These are phyloP conservation scores for Epinotia demarniana DNA, from an alignment of 2,888 invertebrate genomes.

Conservation along the genomic window DNA sequence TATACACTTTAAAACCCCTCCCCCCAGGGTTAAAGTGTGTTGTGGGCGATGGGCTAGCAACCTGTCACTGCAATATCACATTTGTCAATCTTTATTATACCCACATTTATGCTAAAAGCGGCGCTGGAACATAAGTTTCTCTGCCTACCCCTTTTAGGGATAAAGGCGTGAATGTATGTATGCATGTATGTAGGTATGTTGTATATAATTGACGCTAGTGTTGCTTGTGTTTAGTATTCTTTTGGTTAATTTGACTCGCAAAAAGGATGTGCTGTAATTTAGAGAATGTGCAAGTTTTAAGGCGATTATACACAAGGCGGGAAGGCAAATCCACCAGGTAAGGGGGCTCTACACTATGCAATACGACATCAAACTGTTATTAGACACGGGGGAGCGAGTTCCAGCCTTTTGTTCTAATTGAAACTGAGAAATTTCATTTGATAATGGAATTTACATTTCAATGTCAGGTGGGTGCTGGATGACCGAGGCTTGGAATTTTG, in stretches of 20 bases:
- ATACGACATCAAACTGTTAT: conserved; percentile 60
- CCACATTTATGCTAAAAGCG: too few species aligned
- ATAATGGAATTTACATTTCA: conserved; percentile 51
- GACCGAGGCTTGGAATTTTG: conserved; percentile 22
- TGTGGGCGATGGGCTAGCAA: too few species aligned
- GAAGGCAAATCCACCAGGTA: conserved; percentile 52
- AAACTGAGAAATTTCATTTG: conserved; percentile 58
- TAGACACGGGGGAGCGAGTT: conserved; percentile 54
- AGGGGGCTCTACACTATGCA: conserved; percentile 44
- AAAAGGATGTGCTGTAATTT: conserved; percentile 35
- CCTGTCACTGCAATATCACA: too few species aligned
- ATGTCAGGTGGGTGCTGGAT: conserved; percentile 46
- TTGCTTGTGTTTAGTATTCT: background rate
- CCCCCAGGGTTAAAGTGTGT: too few species aligned
- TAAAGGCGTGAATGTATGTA: too few species aligned
- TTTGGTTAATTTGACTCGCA: background rate
- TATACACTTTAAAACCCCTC: too few species aligned
- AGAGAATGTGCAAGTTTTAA: conserved; percentile 43
- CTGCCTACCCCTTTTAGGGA: too few species aligned
- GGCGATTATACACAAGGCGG: conserved; percentile 49
- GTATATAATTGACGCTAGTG: too few species aligned
- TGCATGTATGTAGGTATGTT: too few species aligned
- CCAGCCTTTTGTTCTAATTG: conserved; percentile 61
- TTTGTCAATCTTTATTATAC: too few species aligned
- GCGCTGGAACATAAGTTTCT: too few species aligned